Evolutionary conservation across 2,888 invertebrate species (phyloP), one percentile per base, ranked within the genome.

Genomic region (Lithophane leautieri): DNA sequence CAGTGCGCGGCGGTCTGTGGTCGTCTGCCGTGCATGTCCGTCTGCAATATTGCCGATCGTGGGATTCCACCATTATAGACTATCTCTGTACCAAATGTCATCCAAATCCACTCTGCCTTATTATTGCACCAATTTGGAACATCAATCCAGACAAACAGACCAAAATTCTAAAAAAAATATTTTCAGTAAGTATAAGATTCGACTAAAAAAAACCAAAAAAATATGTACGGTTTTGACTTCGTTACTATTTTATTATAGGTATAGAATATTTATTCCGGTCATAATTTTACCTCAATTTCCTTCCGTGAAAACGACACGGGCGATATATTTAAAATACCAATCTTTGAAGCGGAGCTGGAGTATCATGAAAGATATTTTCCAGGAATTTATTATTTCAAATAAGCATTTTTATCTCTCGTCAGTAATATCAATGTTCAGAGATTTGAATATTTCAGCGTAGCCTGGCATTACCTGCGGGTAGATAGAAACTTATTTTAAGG

Each of bases 321-420:
- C 22, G 16, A 40, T 14, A 40, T 22, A 25, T 50, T 50, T 19
- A 19, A 50, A 19, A 50, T 50, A 58, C 12, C 47, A 62, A 54
- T 28, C 40, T 40, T 76, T 47, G 54, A 47, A 40, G 22, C 42
- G 34, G 12, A n/a, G n/a, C n/a, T n/a, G n/a, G n/a, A 56, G 25
- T 40, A 44, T n/a, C 34, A 25, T 9, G 42, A 52, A 52, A 58
- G 52, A 42, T 60, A 8, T 68, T 63, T 34, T 58, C n/a, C 16
- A 40, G 60, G 69, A 79, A 83, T 73, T 56, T 61, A 60, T 72
- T 83, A 66, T 66, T 73, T 66, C 16, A 56, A 78, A 83, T 56
- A 40, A 61, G 54, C 72, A 28, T 56, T 65, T 42, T 69, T 54
- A 80, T 60, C 62, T 42, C 19, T 63, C 47, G 34, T 14, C 47